Conservation (phyloP, 2,888 invertebrate species). For the Lochmaea crataegi region DNA sequence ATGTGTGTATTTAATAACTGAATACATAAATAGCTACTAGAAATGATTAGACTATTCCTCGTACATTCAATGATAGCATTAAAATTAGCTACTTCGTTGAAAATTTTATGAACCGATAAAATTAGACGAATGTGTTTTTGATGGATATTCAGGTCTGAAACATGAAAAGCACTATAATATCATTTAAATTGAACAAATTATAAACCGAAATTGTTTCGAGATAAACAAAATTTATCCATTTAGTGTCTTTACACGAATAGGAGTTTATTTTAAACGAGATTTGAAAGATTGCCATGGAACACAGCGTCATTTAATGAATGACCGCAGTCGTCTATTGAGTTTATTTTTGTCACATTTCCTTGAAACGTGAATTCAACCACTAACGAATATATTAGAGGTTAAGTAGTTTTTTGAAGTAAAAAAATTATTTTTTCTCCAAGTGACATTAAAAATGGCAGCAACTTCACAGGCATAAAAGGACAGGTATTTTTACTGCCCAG, state of each 20-base stretch:
- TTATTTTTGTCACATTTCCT: constrained; percentile 7
- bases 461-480: too few species aligned
- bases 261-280: constrained; percentile 5
- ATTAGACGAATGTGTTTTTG: background rate
- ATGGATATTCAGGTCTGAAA: background rate
- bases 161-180: background rate
- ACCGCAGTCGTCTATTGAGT: constrained; percentile 4
- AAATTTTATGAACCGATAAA: background rate
- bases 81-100: background rate
- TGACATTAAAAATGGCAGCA: too few species aligned
- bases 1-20: too few species aligned
- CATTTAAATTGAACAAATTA: background rate
- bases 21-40: too few species aligned
- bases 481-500: too few species aligned
- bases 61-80: background rate
- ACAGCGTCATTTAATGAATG: constrained; percentile 9
- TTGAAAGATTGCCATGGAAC: constrained; percentile 15
- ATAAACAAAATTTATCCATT: background rate
- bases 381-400: constrained; percentile 10
- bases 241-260: background rate
- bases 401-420: background rate
- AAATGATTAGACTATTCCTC: too few species aligned
- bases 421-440: too few species aligned
- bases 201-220: background rate
- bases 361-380: background rate